phyloP scores from a whole-genome alignment of 1,140 invertebrate species.

The Drosophila micromelanica region DNA sequence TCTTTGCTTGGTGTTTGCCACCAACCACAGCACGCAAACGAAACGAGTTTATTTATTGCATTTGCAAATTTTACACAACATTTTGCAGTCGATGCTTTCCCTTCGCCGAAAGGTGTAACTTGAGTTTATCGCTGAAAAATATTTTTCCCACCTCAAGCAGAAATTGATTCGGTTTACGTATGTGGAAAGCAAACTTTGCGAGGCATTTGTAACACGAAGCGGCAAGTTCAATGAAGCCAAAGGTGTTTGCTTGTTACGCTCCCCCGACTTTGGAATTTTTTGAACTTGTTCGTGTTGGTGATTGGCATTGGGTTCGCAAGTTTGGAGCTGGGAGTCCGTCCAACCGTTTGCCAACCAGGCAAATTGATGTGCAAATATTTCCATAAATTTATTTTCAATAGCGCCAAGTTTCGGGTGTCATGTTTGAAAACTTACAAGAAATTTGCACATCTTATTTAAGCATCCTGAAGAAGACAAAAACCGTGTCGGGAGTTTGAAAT shows the following conservation, averaged over 20 bases:
- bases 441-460: constrained; percentile 40
- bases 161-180: constrained; percentile 78
- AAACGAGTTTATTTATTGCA: constrained; percentile 81
- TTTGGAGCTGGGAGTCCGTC: not conserved
- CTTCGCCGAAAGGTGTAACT: constrained; percentile 59
- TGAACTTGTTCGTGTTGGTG: constrained; percentile 10
- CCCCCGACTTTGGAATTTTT: constrained; percentile 7
- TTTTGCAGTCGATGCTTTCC: constrained; percentile 63
- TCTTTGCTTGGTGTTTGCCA: constrained; percentile 1
- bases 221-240: constrained; percentile 78
- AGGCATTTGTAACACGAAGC: constrained; percentile 63
- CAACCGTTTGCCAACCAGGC: constrained; percentile 33
- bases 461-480: not conserved
- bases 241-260: constrained; percentile 51
- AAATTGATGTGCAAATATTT: constrained; percentile 81
- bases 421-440: constrained; percentile 71
- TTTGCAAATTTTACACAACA: constrained; percentile 82
- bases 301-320: constrained; percentile 19
- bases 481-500: constrained; percentile 17
- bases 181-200: constrained; percentile 55
- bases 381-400: constrained; percentile 78
- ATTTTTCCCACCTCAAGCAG: constrained; percentile 23
- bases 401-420: constrained; percentile 71
- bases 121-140: constrained; percentile 72
- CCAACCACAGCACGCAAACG: constrained; percentile 44